phyloP scores from a whole-genome alignment of 2,888 invertebrate species.

The Cordilura impudica region DNA sequence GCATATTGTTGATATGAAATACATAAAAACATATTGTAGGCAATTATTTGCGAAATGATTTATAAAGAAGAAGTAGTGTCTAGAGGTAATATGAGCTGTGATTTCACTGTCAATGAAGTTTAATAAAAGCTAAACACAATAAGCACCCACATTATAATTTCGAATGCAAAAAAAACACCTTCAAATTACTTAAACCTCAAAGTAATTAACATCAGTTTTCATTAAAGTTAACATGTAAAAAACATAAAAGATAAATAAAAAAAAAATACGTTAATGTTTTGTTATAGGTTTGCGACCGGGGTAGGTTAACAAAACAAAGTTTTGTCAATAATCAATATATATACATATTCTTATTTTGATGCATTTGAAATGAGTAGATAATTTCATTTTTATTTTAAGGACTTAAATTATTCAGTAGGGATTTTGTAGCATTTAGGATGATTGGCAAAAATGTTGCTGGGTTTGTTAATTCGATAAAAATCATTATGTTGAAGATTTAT shows the following conservation, averaged over 20 bases:
- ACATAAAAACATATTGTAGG: constrained; percentile 28
- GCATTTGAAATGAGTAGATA: no score
- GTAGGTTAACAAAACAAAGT: no score
- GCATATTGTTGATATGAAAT: constrained; percentile 35
- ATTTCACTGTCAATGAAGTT: constrained; percentile 57
- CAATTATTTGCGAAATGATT: constrained; percentile 13
- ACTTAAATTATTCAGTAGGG: no score
- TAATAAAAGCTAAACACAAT: constrained; percentile 33
- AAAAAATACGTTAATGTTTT: background rate
- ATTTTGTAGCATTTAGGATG: no score
- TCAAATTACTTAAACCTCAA: constrained; percentile 20
- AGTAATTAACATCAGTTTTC: constrained; percentile 34
- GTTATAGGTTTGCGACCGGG: background rate
- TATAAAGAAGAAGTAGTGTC: background rate
- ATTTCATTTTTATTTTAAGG: no score
- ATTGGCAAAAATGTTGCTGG: no score
- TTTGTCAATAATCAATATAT: no score
- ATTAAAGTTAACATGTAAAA: constrained; percentile 21
- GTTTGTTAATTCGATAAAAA: no score
- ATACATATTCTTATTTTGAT: no score
- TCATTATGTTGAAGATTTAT: no score
- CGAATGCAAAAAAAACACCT: constrained; percentile 25
- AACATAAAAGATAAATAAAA: background rate
- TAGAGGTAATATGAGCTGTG: constrained; percentile 47
- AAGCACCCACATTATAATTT: constrained; percentile 30